Conservation (phyloP, 2,113 vertebrate genomes). For the Hepsetus odoe region DNA sequence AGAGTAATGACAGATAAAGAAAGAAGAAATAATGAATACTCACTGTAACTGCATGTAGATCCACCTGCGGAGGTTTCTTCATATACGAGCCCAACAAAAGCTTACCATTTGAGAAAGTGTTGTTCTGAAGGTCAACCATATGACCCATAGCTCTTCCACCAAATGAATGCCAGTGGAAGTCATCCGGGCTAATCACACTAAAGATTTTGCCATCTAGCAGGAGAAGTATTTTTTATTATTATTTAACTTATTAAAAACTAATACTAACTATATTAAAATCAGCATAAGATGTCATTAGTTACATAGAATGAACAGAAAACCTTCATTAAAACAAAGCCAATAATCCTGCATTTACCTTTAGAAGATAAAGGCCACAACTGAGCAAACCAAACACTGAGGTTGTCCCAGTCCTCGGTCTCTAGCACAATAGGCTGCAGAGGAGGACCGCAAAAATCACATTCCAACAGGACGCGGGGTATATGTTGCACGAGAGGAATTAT, state of each 20-base stretch:
- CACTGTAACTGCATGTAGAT: slow-evolving; percentile 55
- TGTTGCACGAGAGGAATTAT: not conserved
- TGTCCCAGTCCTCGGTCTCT: slow-evolving; percentile 64
- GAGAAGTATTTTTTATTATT: too few relatives aligned
- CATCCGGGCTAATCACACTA: slow-evolving; percentile 63
- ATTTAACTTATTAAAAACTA: too few relatives aligned
- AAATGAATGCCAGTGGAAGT: slow-evolving; percentile 74
- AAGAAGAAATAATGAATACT: not conserved
- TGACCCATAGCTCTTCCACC: slow-evolving; percentile 67
- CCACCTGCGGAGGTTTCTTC: slow-evolving; percentile 74
- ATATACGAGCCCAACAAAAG: slow-evolving; percentile 74
- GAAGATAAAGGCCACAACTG: slow-evolving; percentile 62
- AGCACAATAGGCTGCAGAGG: slow-evolving; percentile 67
- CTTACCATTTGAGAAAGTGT: slow-evolving; percentile 66
- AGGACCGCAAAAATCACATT: slow-evolving; percentile 64
- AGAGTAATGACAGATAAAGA: not conserved
- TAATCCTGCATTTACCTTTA: slow-evolving; percentile 48
- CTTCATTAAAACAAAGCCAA: too few relatives aligned
- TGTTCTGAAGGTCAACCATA: slow-evolving; percentile 59
- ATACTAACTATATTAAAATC: too few relatives aligned
- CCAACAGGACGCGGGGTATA: slow-evolving; percentile 36
- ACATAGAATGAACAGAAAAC: too few relatives aligned
- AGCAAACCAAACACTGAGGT: slow-evolving; percentile 67
- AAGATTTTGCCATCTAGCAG: slow-evolving; percentile 40
- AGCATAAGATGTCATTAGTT: too few relatives aligned